Evolutionary conservation across 2,797 vertebrate species (phyloP), one percentile per base, ranked within the genome.

Genomic region (Phylloscopus collybita): DNA sequence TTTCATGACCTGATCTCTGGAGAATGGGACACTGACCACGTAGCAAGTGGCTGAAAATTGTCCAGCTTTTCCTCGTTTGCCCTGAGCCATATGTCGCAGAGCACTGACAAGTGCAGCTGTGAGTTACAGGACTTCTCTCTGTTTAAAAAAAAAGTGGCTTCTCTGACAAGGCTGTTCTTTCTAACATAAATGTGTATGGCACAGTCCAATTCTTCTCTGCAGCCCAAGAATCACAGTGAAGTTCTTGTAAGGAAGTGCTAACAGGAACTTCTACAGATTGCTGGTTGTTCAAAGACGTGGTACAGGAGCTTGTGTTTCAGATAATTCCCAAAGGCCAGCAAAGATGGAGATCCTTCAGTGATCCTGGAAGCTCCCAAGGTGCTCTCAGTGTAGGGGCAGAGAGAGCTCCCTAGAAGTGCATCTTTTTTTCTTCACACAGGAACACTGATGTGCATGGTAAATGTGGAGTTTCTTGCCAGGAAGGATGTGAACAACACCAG

Each of bases 1-100:
- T 94, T 96, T 82, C 59, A 90, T 85, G 80, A 70, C 61, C 29
- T 1, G 9, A 38, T 79, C 93, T 76, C 90, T 83, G 36, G 47
- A 93, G 94, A 87, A 80, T 61, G 51, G n/a, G 53, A 82, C 72
- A 85, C 67, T 94, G 88, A 72, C 96, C 60, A 59, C 0, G 0
- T 49, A 80, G 61, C 40, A 89, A 93, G 61, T 32, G 30, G 34
- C 47, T 87, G 57, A 72, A 85, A 82, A 80, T 59, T 67, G 53
- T 64, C 60, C 71, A 67, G 29, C 56, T 80, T 96, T 91, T 69
- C 72, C 70, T 92, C 9, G 1, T 73, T 53, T 96, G 45, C 82
- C 83, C 56, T 67, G 60, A 89, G 85, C 36, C 79, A 22, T 66
- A 25, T 56, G 54, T 75, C 81, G 56, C 47, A 70, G 61, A 76